A percentile compares a stretch with the other conserved stretches of the same genome.
phyloP scores from a whole-genome alignment of 2,113 vertebrate genomes.

The Rhinopithecus roxellana region DNA sequence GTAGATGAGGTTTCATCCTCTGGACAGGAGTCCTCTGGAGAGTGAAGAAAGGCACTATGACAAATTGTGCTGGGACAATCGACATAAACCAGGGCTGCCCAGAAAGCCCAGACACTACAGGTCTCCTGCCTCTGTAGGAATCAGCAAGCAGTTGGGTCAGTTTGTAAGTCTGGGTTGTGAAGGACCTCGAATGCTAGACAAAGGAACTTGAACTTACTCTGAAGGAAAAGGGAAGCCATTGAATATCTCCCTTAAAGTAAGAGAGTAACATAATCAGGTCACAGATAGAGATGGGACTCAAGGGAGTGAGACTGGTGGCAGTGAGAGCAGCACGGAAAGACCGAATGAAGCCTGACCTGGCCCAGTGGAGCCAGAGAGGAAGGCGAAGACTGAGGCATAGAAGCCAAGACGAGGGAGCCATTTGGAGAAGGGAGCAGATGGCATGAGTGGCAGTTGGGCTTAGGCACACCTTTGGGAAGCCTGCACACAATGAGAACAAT shows the following conservation, averaged over 20 bases:
- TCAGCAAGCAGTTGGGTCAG: background rate
- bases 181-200: background rate
- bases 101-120: background rate
- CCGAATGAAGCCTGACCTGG: background rate
- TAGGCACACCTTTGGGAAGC: background rate
- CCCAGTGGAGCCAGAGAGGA: background rate
- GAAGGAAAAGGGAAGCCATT: background rate
- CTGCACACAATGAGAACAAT: background rate
- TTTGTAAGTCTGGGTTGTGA: background rate
- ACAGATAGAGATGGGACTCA: background rate
- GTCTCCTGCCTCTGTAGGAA: background rate
- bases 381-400: background rate
- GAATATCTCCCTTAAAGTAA: background rate
- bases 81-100: background rate
- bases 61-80: background rate
- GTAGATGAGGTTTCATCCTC: background rate
- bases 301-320: background rate
- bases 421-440: background rate
- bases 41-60: background rate
- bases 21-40: background rate
- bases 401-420: background rate
- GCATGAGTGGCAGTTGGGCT: fast-evolving
- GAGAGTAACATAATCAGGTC: background rate
- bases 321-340: background rate
- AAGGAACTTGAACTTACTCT: background rate